Evolutionary conservation across 2,113 vertebrate genomes (phyloP).

Genomic region (Lepus europaeus): DNA sequence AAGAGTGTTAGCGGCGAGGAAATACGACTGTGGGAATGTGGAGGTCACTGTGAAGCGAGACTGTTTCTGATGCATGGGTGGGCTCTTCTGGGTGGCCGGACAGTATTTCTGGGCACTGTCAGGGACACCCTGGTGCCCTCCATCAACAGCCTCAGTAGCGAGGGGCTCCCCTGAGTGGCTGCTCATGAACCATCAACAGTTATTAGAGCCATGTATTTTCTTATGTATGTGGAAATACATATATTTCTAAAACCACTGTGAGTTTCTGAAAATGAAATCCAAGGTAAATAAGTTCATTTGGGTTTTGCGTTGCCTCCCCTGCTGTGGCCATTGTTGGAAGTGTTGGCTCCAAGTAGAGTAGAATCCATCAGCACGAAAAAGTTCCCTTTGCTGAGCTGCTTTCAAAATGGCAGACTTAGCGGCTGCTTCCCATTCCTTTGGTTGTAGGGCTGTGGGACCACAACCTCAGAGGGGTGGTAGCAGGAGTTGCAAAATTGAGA

Average conservation of each 20-base stretch:
- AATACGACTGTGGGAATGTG: background rate
- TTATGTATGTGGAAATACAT: background rate
- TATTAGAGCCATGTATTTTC: constrained; percentile 20
- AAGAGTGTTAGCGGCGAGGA: constrained; percentile 64
- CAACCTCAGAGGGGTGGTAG: background rate
- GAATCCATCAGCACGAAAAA: background rate
- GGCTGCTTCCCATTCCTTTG: background rate
- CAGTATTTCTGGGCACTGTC: background rate
- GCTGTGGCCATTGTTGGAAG: background rate
- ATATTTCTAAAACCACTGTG: background rate
- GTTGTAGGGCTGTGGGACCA: background rate
- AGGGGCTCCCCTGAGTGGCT: background rate
- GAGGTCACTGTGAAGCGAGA: background rate
- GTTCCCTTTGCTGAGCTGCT: background rate
- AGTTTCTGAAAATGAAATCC: constrained; percentile 33
- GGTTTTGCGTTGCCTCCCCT: background rate
- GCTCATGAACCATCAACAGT: background rate
- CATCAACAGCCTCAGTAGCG: background rate
- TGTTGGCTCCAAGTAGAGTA: background rate
- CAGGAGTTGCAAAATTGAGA: background rate
- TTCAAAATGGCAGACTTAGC: background rate
- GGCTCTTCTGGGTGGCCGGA: too few species aligned
- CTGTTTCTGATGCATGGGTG: background rate
- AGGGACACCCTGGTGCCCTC: background rate
- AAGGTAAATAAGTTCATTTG: background rate